Conservation (phyloP, 2,113 vertebrate species). For the Pardalotus punctatus region DNA sequence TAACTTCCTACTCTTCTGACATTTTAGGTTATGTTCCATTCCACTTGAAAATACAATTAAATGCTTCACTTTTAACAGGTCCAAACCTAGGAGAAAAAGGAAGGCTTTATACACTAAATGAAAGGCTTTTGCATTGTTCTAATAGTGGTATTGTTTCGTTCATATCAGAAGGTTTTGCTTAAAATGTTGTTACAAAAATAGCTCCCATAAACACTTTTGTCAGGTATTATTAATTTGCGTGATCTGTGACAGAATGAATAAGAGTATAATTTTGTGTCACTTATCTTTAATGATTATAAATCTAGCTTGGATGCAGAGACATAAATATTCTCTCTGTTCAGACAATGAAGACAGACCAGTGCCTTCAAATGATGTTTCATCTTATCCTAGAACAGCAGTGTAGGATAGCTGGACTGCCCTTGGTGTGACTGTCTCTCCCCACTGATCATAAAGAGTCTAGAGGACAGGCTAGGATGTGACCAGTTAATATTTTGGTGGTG, state of each 20-base stretch:
- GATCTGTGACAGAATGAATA: background rate
- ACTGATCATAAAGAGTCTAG: background rate
- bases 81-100: background rate
- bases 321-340: background rate
- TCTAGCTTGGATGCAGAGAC: background rate
- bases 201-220: background rate
- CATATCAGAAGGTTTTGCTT: background rate
- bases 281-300: background rate
- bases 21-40: background rate
- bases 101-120: background rate
- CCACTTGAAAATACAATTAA: background rate
- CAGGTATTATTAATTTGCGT: background rate
- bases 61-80: background rate
- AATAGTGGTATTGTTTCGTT: background rate
- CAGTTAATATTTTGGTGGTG: background rate
- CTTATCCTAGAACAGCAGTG: background rate
- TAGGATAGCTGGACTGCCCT: background rate
- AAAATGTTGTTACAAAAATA: background rate
- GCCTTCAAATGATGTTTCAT: background rate
- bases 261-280: background rate
- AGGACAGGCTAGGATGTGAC: background rate
- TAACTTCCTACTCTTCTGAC: background rate
- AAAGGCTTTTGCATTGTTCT: background rate
- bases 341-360: background rate
- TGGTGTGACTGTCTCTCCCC: rapidly evolving